Conservation (phyloP, 2,888 invertebrate species). For the Zaprionus obscuricornis region DNA sequence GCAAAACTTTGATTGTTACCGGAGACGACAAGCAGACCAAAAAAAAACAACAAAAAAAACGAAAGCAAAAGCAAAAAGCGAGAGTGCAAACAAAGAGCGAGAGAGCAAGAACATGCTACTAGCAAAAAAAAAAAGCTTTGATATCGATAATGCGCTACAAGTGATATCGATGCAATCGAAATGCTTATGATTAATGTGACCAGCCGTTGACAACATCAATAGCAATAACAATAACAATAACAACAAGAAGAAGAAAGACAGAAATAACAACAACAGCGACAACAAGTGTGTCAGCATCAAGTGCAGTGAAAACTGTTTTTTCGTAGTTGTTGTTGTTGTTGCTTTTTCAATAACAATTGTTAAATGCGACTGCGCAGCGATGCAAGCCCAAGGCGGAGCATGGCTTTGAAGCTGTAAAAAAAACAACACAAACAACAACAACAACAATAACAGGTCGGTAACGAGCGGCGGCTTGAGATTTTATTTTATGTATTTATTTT, state of each 20-base stretch:
- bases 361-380: constrained; percentile 56
- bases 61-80: constrained; percentile 25
- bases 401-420: constrained; percentile 54
- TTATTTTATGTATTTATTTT: constrained; percentile 20
- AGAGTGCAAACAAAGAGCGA: constrained; percentile 2
- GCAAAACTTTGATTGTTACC: constrained; percentile 28
- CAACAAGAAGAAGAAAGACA: constrained; percentile 18
- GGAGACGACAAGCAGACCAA: constrained; percentile 5
- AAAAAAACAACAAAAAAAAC: background rate
- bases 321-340: constrained; percentile 27
- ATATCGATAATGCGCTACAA: constrained; percentile 44
- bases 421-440: constrained; percentile 20
- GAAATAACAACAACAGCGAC: constrained; percentile 9
- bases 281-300: constrained; percentile 63
- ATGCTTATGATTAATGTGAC: constrained; percentile 52
- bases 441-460: constrained; percentile 48
- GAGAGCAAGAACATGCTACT: background rate
- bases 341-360: constrained; percentile 57
- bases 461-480: constrained; percentile 46
- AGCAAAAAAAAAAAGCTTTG: too few relatives aligned
- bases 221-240: constrained; percentile 8
- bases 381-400: constrained; percentile 56
- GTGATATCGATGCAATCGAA: constrained; percentile 45
- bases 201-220: constrained; percentile 49
- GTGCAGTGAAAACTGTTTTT: constrained; percentile 64